A percentile compares a stretch with the other conserved stretches of the same genome.
phyloP scores from a whole-genome alignment of 2,797 vertebrate species.

The Menidia menidia region DNA sequence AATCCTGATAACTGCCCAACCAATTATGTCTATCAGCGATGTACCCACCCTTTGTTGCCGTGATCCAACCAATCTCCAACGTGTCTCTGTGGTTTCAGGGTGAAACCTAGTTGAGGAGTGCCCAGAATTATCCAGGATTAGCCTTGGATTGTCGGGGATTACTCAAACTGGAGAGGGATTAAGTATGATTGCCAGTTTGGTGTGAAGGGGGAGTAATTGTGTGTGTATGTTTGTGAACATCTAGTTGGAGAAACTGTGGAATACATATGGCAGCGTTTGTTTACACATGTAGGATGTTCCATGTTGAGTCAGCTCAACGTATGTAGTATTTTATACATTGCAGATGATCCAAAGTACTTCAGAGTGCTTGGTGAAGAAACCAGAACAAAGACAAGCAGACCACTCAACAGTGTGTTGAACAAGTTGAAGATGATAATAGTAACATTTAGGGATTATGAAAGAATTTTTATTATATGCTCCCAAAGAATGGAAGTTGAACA shows the following conservation, averaged over 20 bases:
- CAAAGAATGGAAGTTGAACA: too few relatives aligned
- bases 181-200: conserved; percentile 81
- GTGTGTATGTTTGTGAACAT: conserved; percentile 22
- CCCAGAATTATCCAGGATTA: conserved; percentile 86
- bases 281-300: conserved; percentile 6
- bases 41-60: conserved; percentile 58
- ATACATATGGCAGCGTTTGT: conserved; percentile 28
- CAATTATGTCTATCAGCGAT: conserved; percentile 63
- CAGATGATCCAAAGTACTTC: neutral
- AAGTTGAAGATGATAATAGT: conserved; percentile 10
- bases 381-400: neutral
- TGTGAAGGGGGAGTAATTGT: conserved; percentile 26
- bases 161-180: conserved; percentile 83
- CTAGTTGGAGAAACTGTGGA: conserved; percentile 38
- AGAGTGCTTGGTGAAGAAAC: neutral
- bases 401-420: too few relatives aligned
- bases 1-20: conserved; percentile 54
- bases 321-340: neutral
- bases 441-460: conserved; percentile 3
- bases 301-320: neutral
- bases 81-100: conserved; percentile 76
- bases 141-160: conserved; percentile 80
- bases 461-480: too few relatives aligned
- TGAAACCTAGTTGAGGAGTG: conserved; percentile 79
- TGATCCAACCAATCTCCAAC: conserved; percentile 79